Base-by-base conservation (phyloP, 2,113 vertebrate species). In the Indicator indicator region DNA sequence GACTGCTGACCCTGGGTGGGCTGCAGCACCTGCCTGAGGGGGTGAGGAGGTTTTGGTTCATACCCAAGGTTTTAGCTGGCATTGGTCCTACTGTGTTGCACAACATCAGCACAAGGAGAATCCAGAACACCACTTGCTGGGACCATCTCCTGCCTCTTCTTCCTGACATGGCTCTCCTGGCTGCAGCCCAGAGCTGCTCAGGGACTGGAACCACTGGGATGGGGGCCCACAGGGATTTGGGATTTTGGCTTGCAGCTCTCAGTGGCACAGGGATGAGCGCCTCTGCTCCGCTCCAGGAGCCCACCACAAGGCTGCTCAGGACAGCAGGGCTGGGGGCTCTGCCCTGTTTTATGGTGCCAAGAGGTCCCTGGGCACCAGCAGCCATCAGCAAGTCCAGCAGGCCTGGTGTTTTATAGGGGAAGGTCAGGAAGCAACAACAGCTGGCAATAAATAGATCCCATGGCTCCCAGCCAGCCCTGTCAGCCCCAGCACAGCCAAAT, bases 141-240 rank as follows among this genome's bases (percentile, higher is more conserved):
- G 68, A 90, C 6, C 75, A 12, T 62, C 20, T 63, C 54, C 46
- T 69, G 44, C 55, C 63, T 7, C 2, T 3, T 74, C 27, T 56
- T 69, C 28, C 40, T 0, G 0, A n/a, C 23, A 21, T 2, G 0
- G 38, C 19, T 42, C 58, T 32, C 36, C 33, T 30, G 2, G 64
- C 60, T 28, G 65, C 54, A 55, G 38, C n/a, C 58, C 58, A 26
- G 80, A 80, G 63, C 32, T 75, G 36, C 24, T 13, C 3, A 2
- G 44, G 63, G 56, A 54, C 6, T 13, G 2, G 6, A 0, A 12
- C 33, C 18, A 16, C 46, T 1, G 28, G 38, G 46, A 33, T 12
- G 21, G 27, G 27, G 71, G 2, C 11, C 46, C 6, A 14, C 3
- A 1, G 7, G 30, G 36, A 56, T 56, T 20, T 0, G 1, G 77